phyloP scores from a whole-genome alignment of 2,888 invertebrate species.

The Fragum whitleyi region DNA sequence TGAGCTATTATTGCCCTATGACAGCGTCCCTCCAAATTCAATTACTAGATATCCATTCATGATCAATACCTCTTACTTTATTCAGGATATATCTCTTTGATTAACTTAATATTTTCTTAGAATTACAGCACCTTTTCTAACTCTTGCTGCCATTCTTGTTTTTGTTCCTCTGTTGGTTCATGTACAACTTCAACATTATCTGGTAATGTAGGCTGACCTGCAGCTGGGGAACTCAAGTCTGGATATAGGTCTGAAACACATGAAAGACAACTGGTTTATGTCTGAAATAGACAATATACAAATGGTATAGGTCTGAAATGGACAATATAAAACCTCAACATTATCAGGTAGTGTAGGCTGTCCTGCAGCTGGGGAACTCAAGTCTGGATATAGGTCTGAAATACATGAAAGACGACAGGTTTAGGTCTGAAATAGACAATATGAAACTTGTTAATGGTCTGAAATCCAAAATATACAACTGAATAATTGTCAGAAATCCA shows the following conservation, averaged over 20 bases:
- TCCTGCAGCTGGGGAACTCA: constrained; percentile 63
- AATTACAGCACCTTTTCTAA: constrained; percentile 87
- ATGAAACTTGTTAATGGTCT: background rate
- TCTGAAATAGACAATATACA: background rate
- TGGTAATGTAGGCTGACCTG: constrained; percentile 38
- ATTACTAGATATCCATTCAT: too few species aligned
- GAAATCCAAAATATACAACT: background rate
- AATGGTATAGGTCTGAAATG: background rate
- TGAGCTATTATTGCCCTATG: too few species aligned
- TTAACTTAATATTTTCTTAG: too few species aligned
- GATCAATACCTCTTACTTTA: too few species aligned
- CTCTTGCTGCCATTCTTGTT: constrained; percentile 91
- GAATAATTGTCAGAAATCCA: constrained; percentile 22
- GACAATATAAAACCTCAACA: constrained; percentile 3
- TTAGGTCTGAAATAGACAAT: background rate
- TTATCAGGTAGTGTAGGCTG: constrained; percentile 30
- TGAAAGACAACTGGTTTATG: constrained; percentile 17
- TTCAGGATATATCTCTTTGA: too few species aligned
- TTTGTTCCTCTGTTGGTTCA: constrained; percentile 67
- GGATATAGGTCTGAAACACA: constrained; percentile 67
- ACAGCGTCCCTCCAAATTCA: too few species aligned
- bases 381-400: constrained; percentile 67
- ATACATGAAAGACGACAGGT: constrained; percentile 41
- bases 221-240: constrained; percentile 63
- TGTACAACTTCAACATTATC: constrained; percentile 27